Percentiles rank a stretch among this genome's conserved stretches.
These are phyloP conservation scores for Taenioides sp. DNA, from an alignment of 2,797 vertebrate genomes.

Conservation along the genomic window DNA sequence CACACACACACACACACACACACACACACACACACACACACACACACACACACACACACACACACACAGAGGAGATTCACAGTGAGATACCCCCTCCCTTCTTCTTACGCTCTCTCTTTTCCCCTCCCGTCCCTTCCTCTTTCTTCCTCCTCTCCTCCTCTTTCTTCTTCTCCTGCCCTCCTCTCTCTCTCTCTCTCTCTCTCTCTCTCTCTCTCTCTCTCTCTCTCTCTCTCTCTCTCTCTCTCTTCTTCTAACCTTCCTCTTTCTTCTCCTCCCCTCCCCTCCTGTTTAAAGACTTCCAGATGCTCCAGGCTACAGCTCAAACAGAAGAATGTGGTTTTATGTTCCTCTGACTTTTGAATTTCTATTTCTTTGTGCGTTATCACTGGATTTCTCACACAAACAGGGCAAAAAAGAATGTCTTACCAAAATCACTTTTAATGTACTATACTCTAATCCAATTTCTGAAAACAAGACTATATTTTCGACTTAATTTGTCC, in stretches of 20 bases:
- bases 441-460: too few relatives aligned
- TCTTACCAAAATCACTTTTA: too few relatives aligned
- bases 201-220: background rate
- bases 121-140: too few relatives aligned
- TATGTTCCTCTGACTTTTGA: background rate
- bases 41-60: too few relatives aligned
- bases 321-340: conserved; percentile 52
- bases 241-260: conserved; percentile 7
- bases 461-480: background rate
- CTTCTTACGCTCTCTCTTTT: too few relatives aligned
- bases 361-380: too few relatives aligned
- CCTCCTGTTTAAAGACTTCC: conserved; percentile 51
- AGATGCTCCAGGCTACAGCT: conserved; percentile 39
- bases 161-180: background rate
- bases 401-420: background rate
- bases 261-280: conserved; percentile 12
- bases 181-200: conserved; percentile 7
- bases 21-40: too few relatives aligned
- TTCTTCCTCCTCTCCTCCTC: conserved; percentile 23
- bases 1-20: too few relatives aligned
- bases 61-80: conserved; percentile 30
- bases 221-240: conserved; percentile 24
- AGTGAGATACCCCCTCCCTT: conserved; percentile 29
- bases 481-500: background rate
- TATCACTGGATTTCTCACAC: background rate